These are phyloP conservation scores for Miltochrista miniata DNA, from an alignment of 2,888 invertebrate species.

Conservation along the genomic window DNA sequence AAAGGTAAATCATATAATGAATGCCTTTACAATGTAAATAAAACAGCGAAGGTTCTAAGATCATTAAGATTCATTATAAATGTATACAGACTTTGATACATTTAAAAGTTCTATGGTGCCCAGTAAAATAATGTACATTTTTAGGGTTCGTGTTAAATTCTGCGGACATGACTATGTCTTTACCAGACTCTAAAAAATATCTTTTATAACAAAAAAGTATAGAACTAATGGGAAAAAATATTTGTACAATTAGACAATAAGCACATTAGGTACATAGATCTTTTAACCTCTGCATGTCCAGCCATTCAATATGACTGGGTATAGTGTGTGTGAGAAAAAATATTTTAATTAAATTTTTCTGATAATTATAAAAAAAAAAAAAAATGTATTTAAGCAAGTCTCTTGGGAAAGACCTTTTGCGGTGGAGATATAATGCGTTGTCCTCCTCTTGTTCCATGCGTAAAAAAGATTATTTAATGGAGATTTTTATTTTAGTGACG, in stretches of 20 bases:
- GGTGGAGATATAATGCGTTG: not conserved
- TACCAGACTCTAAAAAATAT: not conserved
- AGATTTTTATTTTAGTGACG: not conserved
- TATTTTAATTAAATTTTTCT: not conserved
- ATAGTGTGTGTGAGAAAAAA: not conserved
- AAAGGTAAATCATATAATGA: not conserved
- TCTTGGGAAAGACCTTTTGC: not conserved
- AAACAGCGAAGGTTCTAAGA: too few relatives aligned
- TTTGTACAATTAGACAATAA: not conserved
- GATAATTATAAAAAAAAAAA: not conserved
- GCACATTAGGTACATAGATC: not conserved
- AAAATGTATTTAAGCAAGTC: not conserved
- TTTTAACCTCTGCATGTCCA: not conserved
- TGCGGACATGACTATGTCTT: not conserved
- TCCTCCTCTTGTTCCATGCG: not conserved
- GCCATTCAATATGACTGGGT: not conserved
- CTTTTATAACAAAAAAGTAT: not conserved
- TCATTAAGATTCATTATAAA: not conserved
- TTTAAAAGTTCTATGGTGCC: not conserved
- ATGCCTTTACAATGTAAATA: too few relatives aligned
- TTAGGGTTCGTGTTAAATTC: not conserved
- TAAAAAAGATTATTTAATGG: not conserved
- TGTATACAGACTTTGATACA: too few relatives aligned
- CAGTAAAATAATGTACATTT: not conserved
- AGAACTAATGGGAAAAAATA: not conserved